A percentile compares a stretch with the other conserved stretches of the same genome.
phyloP scores from a whole-genome alignment of 2,888 invertebrate genomes.

The Cosmopolites sordidus region DNA sequence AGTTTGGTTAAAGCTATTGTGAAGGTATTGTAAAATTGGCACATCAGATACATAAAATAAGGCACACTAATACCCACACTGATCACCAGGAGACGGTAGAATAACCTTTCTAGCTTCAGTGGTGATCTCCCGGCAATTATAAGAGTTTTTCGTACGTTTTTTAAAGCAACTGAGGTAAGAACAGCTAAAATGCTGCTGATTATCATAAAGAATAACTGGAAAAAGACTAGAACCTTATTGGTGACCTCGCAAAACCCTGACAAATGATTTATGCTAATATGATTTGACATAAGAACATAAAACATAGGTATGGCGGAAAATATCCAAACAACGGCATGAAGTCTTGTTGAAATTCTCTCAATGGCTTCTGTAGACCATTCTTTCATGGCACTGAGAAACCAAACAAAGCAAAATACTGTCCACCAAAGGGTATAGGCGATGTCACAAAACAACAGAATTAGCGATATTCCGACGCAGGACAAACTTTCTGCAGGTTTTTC shows the following conservation, averaged over 20 bases:
- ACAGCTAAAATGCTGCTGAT: conserved; percentile 68
- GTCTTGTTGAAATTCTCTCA: conserved; percentile 77
- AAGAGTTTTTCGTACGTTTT: conserved; percentile 63
- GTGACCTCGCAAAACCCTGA: conserved; percentile 78
- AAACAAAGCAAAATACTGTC: conserved; percentile 81
- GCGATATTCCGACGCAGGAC: conserved; percentile 37
- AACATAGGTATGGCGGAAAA: conserved; percentile 82
- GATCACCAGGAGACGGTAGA: conserved; percentile 74
- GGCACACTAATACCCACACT: conserved; percentile 72
- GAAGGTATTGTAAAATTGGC: conserved; percentile 45
- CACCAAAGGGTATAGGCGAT: conserved; percentile 82
- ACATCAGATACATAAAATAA: conserved; percentile 67
- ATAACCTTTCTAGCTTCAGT: conserved; percentile 60
- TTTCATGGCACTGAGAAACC: conserved; percentile 85
- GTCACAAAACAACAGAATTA: conserved; percentile 59
- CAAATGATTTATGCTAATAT: conserved; percentile 73
- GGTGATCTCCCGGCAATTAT: conserved; percentile 55
- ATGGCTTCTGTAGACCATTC: conserved; percentile 93
- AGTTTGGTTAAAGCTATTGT: conserved; percentile 36
- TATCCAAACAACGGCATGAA: conserved; percentile 86
- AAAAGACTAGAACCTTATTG: conserved; percentile 34
- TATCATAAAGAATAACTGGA: conserved; percentile 41
- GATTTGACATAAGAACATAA: conserved; percentile 71
- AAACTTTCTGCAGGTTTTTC: conserved; percentile 35
- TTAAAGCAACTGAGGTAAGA: conserved; percentile 71